Evolutionary conservation across 2,888 invertebrate species (phyloP).

Genomic region (Drosophila maculinotata): DNA sequence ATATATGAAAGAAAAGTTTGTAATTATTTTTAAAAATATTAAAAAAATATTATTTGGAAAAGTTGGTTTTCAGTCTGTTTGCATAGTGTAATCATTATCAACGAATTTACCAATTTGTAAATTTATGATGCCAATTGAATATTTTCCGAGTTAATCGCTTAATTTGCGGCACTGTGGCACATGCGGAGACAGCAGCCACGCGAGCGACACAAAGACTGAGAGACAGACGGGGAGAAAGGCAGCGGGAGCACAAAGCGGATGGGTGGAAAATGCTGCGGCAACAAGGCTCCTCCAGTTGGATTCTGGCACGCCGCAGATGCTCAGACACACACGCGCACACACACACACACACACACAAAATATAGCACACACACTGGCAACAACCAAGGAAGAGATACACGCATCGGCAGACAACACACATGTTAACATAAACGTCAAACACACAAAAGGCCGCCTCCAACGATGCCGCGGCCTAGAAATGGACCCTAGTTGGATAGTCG

Average conservation of each 20-base stretch:
- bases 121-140: slow-evolving; percentile 14
- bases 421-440: slow-evolving; percentile 81
- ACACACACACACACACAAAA: slow-evolving; percentile 16
- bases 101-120: slow-evolving; percentile 6
- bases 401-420: slow-evolving; percentile 73
- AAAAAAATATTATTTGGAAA: too few relatives aligned
- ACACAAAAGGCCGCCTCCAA: slow-evolving; percentile 69
- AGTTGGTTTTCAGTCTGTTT: too few relatives aligned
- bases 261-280: slow-evolving; percentile 40
- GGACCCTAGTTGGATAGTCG: slow-evolving; percentile 47
- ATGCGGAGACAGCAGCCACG: slow-evolving; percentile 47
- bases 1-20: too few relatives aligned
- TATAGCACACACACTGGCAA: slow-evolving; percentile 10
- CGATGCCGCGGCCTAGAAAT: slow-evolving; percentile 47
- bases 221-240: slow-evolving; percentile 23
- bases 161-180: slow-evolving; percentile 54
- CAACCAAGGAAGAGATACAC: slow-evolving; percentile 51
- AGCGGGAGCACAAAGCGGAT: slow-evolving; percentile 43
- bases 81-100: not conserved
- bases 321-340: slow-evolving; percentile 37
- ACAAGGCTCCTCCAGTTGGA: slow-evolving; percentile 50
- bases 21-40: too few relatives aligned
- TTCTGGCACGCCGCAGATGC: slow-evolving; percentile 76
- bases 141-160: slow-evolving; percentile 22
- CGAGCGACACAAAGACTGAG: slow-evolving; percentile 4